phyloP scores from a whole-genome alignment of 2,888 invertebrate species.

The Caenorhabditis panamensis region DNA sequence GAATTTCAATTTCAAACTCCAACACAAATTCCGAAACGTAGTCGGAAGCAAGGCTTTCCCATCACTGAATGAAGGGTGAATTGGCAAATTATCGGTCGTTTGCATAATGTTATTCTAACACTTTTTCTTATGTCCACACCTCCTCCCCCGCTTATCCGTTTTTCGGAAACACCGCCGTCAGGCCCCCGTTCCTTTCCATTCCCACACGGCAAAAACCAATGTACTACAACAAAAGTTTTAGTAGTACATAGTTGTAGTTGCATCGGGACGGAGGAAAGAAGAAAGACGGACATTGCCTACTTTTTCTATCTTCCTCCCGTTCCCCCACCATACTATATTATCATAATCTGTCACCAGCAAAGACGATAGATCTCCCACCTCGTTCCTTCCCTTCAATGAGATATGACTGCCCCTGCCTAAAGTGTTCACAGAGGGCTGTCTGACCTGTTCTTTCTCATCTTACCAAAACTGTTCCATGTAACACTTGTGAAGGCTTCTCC shows the following conservation, averaged over 20 bases:
- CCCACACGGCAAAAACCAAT: conserved; percentile 28
- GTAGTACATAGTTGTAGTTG: neutral
- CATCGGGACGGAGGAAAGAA: neutral
- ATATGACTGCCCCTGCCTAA: conserved; percentile 21
- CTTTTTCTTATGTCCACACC: conserved; percentile 16
- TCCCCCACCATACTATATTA: conserved; percentile 10
- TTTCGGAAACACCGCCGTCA: conserved; percentile 30
- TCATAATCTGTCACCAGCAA: conserved; percentile 9
- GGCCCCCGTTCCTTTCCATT: conserved; percentile 17
- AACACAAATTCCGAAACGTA: no score
- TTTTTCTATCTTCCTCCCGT: neutral
- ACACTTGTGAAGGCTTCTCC: conserved; percentile 13
- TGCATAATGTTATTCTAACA: conserved; percentile 59
- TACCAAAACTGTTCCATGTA: conserved; percentile 21
- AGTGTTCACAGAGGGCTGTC: neutral
- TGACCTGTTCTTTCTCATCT: conserved; percentile 35
- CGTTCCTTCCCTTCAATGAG: neutral
- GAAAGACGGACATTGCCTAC: neutral
- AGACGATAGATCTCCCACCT: conserved; percentile 13
- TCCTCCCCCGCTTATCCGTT: conserved; percentile 26
- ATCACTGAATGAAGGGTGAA: conserved; percentile 26
- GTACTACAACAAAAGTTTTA: conserved; percentile 12
- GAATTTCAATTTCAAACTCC: no score
- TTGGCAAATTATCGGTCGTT: conserved; percentile 55
- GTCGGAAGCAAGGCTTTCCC: neutral